Conservation (phyloP, 2,888 invertebrate species). For the Zygothrica quintamaculata region DNA sequence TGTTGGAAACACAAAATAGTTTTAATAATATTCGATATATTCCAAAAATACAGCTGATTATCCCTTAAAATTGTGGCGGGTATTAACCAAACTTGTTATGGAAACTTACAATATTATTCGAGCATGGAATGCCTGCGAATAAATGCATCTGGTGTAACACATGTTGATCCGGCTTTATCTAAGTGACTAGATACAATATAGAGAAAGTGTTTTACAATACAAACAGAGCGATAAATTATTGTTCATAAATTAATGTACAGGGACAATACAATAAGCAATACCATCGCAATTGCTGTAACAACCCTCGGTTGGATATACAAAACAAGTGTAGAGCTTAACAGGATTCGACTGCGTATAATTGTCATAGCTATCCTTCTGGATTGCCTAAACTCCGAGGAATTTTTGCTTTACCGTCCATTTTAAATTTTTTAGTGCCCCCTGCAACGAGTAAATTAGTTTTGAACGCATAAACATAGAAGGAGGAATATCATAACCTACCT, state of each 20-base stretch:
- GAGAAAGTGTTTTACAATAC: conserved; percentile 62
- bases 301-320: conserved; percentile 50
- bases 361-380: not conserved
- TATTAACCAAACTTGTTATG: conserved; percentile 50
- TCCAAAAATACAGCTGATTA: not conserved
- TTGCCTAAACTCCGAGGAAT: conserved; percentile 76
- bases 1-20: no score
- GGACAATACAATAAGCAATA: conserved; percentile 40
- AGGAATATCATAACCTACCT: conserved; percentile 8
- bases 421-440: conserved; percentile 60
- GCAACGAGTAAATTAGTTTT: conserved; percentile 56
- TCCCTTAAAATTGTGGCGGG: conserved; percentile 14
- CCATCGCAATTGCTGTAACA: conserved; percentile 62
- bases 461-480: conserved; percentile 32
- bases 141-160: conserved; percentile 60
- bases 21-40: no score
- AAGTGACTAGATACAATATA: conserved; percentile 52
- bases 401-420: conserved; percentile 79
- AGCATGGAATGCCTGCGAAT: conserved; percentile 60
- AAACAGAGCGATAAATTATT: conserved; percentile 81
- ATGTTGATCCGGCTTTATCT: conserved; percentile 55
- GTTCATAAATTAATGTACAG: conserved; percentile 65
- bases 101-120: conserved; percentile 25
- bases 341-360: conserved; percentile 1
- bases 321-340: conserved; percentile 65